Evolutionary conservation across 1,140 invertebrate genomes (phyloP), one percentile per base, ranked within the genome.

Genomic region (Philopotamus ludificatus): DNA sequence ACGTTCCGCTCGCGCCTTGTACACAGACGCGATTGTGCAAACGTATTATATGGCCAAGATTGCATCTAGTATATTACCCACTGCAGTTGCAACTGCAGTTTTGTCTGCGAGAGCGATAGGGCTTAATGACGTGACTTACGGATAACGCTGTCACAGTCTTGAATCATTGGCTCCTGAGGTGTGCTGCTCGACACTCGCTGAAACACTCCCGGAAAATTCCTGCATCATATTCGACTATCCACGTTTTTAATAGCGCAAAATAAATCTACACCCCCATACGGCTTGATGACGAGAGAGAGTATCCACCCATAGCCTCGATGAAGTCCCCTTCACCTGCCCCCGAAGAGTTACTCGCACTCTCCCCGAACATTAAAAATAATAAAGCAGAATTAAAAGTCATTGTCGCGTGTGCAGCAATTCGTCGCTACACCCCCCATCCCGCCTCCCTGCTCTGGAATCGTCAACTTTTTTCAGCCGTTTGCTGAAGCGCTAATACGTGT

Each of bases 401-500:
- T 34, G 12, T 34, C 28, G 28, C 18, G 47, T 21, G 4, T 3
- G 18, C 47, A 53, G 4, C 28, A 7, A 34, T 34, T 34, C 28
- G 28, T 34, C 12, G 28, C 28, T 34, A 34, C 4, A 12, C 4
- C 4, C 28, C 28, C 4, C 28, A 34, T 7, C 12, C 12, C 28
- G 12, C 28, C 28, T 34, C 28, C 12, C 4, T 12, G 4, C 28
- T 12, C 28, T 12, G 28, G 12, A 34, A 34, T 34, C 28, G 28
- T 34, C 28, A 34, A 34, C 28, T 34, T 34, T 34, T 34, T 34
- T 34, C 28, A 12, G 28, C 28, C 28, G 28, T 34, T 34, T 34
- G 28, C 28, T 26, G 12, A 25, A 34, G 28, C 55, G 41, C 66
- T 64, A 68, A 60, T 68, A 65, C 62, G 61, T 51, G 66, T 34